A percentile compares a stretch with the other conserved stretches of the same genome.
Evolutionary conservation across 2,113 vertebrate species (phyloP).

Genomic region (Phodopus roborovskii): DNA sequence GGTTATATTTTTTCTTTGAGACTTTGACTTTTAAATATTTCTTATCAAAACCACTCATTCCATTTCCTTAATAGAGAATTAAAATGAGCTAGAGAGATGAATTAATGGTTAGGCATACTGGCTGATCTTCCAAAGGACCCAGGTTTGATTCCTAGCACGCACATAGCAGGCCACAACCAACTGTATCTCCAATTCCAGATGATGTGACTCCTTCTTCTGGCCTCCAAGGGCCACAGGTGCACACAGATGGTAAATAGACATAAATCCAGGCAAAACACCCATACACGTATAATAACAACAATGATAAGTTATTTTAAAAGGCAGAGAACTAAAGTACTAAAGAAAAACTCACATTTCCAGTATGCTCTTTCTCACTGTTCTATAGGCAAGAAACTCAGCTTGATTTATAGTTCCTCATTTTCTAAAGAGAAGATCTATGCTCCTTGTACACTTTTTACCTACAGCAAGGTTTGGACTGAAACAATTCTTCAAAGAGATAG

Average conservation of each 20-base stretch:
- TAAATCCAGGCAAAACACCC: not conserved
- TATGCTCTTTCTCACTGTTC: not conserved
- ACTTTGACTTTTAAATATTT: not conserved
- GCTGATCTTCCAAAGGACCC: not conserved
- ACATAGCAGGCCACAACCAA: not conserved
- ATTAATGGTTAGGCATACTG: not conserved
- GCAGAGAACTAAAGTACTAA: not conserved
- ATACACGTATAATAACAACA: not conserved
- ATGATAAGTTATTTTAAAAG: not conserved
- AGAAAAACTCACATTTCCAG: not conserved
- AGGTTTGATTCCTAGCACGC: not conserved
- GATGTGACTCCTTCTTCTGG: not conserved
- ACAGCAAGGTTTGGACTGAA: not conserved
- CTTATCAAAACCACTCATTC: not conserved
- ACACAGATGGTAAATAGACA: not conserved
- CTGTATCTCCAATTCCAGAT: not conserved
- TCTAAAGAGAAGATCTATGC: not conserved
- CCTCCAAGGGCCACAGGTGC: not conserved
- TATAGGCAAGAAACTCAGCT: not conserved
- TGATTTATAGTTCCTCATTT: conserved; percentile 61
- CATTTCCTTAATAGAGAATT: not conserved
- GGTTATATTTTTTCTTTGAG: not conserved
- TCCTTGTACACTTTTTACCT: not conserved
- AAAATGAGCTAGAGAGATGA: not conserved
- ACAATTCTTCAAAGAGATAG: conserved; percentile 47